Conservation (phyloP, 2,888 invertebrate species). For the Amphimallon solstitiale region DNA sequence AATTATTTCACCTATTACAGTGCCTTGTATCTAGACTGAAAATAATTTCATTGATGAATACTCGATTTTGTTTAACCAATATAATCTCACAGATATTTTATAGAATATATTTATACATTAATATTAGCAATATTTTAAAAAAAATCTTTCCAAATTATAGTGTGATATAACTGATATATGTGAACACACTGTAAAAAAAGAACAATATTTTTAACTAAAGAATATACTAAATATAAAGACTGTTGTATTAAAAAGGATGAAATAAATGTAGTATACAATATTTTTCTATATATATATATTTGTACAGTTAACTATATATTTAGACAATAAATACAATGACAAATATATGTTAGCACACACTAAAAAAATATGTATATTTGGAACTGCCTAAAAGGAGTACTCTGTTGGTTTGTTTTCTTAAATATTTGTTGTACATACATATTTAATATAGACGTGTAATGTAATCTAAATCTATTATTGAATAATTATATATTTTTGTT, state of each 20-base stretch:
- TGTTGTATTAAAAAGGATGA: conserved; percentile 25
- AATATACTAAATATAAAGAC: conserved; percentile 31
- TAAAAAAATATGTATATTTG: too few species aligned
- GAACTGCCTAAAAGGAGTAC: conserved; percentile 1
- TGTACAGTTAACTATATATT: conserved; percentile 34
- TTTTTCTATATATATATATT: conserved; percentile 35
- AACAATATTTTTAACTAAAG: conserved; percentile 9
- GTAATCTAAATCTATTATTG: conserved; percentile 7
- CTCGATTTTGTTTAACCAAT: conserved; percentile 29
- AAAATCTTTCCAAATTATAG: neutral
- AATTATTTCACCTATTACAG: conserved; percentile 7
- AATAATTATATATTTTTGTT: conserved; percentile 25
- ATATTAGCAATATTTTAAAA: conserved; percentile 5
- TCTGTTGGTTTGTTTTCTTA: conserved; percentile 6
- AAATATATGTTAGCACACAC: conserved; percentile 8
- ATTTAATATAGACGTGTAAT: neutral
- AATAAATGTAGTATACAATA: conserved; percentile 32
- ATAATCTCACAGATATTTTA: conserved; percentile 31
- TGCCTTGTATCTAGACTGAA: conserved; percentile 8
- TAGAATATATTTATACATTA: conserved; percentile 18
- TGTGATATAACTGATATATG: too few species aligned
- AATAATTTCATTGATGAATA: conserved; percentile 17
- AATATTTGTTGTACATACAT: conserved; percentile 15
- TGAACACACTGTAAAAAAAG: conserved; percentile 6
- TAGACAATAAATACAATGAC: conserved; percentile 35